Evolutionary conservation across 2,113 vertebrate species (phyloP).

Genomic region (Urocynchramus pylzowi): DNA sequence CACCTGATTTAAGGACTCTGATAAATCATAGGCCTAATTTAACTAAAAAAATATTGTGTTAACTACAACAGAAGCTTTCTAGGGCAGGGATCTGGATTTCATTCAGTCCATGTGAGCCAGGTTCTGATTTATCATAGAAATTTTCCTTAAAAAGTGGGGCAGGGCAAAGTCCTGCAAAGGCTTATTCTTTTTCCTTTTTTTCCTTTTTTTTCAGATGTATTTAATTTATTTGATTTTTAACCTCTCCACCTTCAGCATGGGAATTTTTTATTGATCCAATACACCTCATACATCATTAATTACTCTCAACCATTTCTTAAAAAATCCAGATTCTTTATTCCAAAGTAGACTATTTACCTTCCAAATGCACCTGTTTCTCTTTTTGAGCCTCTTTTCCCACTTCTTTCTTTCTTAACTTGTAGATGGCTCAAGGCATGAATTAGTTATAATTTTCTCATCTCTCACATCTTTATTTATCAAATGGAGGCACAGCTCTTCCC

Average conservation of each 20-base stretch:
- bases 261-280: background rate
- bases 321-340: background rate
- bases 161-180: background rate
- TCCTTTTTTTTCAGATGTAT: background rate
- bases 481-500: background rate
- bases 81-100: background rate
- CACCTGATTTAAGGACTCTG: background rate
- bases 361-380: background rate
- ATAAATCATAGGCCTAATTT: background rate
- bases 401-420: background rate
- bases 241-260: background rate
- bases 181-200: background rate
- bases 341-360: background rate
- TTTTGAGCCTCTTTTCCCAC: background rate
- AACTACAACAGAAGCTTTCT: background rate
- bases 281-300: background rate
- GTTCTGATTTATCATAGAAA: background rate
- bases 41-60: background rate
- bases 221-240: background rate
- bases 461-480: constrained; percentile 47
- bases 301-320: background rate
- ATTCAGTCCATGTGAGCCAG: background rate
- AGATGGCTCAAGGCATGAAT: constrained; percentile 2
- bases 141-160: background rate
- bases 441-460: constrained; percentile 17